Evolutionary conservation across 2,888 invertebrate species (phyloP).

Genomic region (Iphiclides podalirius): DNA sequence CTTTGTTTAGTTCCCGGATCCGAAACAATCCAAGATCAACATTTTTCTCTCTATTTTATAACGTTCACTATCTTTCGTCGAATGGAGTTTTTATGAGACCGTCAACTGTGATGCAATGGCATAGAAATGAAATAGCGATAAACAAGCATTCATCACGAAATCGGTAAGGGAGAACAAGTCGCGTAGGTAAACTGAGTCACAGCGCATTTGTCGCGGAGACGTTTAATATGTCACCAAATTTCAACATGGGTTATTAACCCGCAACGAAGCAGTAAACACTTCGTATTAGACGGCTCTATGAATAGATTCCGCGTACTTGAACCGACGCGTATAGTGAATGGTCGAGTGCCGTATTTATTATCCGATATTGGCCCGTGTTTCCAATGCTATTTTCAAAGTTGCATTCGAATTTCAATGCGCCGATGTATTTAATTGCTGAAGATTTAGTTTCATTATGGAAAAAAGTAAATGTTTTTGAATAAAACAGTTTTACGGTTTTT

Average conservation of each 20-base stretch:
- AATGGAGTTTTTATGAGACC: too few relatives aligned
- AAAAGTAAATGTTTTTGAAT: too few relatives aligned
- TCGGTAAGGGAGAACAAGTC: background rate
- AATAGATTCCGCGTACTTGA: constrained; percentile 45
- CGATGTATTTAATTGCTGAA: too few relatives aligned
- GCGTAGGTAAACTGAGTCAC: constrained; percentile 3
- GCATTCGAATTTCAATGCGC: too few relatives aligned
- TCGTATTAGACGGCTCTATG: constrained; percentile 28
- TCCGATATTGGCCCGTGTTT: constrained; percentile 19
- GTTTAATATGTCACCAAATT: constrained; percentile 12
- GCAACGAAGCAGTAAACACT: constrained; percentile 21
- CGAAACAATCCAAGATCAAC: too few relatives aligned
- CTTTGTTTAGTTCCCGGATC: background rate
- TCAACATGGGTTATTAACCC: constrained; percentile 21
- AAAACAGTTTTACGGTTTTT: too few relatives aligned
- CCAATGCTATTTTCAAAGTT: constrained; percentile 11
- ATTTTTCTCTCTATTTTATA: too few relatives aligned
- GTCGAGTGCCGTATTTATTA: constrained; percentile 16
- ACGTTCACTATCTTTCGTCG: too few relatives aligned
- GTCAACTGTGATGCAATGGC: constrained; percentile 14
- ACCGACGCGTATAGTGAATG: constrained; percentile 40
- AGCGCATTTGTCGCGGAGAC: constrained; percentile 6
- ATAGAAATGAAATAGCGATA: background rate
- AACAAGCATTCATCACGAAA: constrained; percentile 14
- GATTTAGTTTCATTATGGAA: constrained; percentile 1